Base-by-base conservation (phyloP, 2,797 vertebrate species). In the Acrossocheilus wenchowensis region DNA sequence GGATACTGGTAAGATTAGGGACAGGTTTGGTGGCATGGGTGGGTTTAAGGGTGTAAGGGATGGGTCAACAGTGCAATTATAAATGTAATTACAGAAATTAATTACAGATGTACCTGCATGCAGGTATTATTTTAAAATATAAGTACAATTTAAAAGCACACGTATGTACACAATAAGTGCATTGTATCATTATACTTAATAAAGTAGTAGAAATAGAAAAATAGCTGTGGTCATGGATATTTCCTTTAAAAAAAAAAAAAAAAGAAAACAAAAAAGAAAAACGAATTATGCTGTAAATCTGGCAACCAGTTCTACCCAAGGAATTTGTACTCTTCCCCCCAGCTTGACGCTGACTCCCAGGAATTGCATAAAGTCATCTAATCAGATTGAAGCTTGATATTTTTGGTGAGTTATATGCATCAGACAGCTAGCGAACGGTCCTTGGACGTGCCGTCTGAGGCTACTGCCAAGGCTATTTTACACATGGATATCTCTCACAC, bases 401-500 rank as follows among this genome's bases (percentile, higher is more conserved):
- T 74, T 62, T 62, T 10, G 64, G 4, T 62, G 57, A 17, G 14
- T 62, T 45, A 45, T 6, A 62, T 64, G n/a, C 39, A 62, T 43
- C 78, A 41, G 57, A 43, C 36, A 79, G 78, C 78, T 62, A 30
- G 36, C 5, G 1, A 79, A 79, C 39, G 15, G 14, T 79, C 54
- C 36, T 43, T 82, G 34, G 19, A 17, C 66, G 14, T 39, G 19
- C 21, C 3, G 8, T 80, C 15, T 64, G 78, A 30, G 39, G 15
- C n/a, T 64, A 12, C 41, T 15, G 19, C 30, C 50, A 54, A 77
- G 17, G 50, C 50, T 9, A 19, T 54, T 36, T 77, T 52, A 77
- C 74, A 62, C n/a, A 15, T 54, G 66, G 79, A 6, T 68, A 69
- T 71, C 9, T 41, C 34, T 54, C 68, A 82, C 48, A 82, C 66